phyloP scores from a whole-genome alignment of 2,113 vertebrate species.

The Microtus richardsoni region DNA sequence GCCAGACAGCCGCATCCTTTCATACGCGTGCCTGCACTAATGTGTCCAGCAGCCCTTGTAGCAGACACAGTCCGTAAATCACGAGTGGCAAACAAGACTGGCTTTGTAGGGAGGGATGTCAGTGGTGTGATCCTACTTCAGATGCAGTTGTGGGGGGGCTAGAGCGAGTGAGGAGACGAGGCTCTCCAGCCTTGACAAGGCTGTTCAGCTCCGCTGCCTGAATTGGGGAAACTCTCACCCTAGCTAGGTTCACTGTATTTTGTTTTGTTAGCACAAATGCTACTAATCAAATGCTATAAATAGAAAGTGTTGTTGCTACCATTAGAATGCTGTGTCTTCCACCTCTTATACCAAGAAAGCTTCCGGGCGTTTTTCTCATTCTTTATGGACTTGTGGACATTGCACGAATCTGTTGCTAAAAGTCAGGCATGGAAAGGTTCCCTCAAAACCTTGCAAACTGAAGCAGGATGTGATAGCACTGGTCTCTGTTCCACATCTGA shows the following conservation, averaged over 20 bases:
- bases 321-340: not conserved
- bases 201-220: not conserved
- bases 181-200: not conserved
- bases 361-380: not conserved
- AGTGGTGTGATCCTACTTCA: not conserved
- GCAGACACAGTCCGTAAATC: conserved; percentile 79
- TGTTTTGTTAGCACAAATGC: not conserved
- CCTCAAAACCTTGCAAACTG: conserved; percentile 42
- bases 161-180: not conserved
- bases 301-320: too few relatives aligned
- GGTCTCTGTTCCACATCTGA: not conserved
- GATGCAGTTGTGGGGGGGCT: not conserved
- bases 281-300: not conserved
- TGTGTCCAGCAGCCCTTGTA: conserved; percentile 68
- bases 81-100: conserved; percentile 60
- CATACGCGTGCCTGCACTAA: conserved; percentile 62
- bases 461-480: not conserved
- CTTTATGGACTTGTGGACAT: not conserved
- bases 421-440: conserved; percentile 67
- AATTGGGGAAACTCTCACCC: not conserved
- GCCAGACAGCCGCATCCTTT: conserved; percentile 73
- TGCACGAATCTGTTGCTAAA: not conserved
- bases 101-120: conserved; percentile 69
- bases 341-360: not conserved
- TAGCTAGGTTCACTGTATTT: too few relatives aligned